phyloP scores from a whole-genome alignment of 2,797 vertebrate genomes.

The Myotis findleyi region DNA sequence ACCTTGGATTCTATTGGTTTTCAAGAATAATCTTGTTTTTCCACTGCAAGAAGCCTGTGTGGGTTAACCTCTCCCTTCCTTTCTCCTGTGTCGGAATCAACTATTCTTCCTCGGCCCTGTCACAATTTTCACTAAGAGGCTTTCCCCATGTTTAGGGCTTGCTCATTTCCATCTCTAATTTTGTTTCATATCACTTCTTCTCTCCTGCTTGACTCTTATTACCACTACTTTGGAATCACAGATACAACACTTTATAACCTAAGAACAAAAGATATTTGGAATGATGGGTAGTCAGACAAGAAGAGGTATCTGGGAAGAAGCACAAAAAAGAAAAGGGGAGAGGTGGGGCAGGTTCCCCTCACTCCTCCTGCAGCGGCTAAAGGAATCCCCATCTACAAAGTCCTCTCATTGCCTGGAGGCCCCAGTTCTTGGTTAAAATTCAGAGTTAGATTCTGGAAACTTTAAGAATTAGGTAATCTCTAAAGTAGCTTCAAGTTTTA shows the following conservation, averaged over 20 bases:
- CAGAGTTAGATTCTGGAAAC: background rate
- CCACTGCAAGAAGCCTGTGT: background rate
- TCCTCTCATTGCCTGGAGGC: background rate
- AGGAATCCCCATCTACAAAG: background rate
- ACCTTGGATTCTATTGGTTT: background rate
- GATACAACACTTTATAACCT: slow-evolving; percentile 63
- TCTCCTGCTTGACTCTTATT: slow-evolving; percentile 28
- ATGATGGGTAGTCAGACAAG: slow-evolving; percentile 14
- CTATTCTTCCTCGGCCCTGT: background rate
- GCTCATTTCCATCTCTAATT: slow-evolving; percentile 36
- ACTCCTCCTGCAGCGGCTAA: background rate
- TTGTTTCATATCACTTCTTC: background rate
- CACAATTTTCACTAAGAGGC: background rate
- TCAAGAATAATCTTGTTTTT: background rate
- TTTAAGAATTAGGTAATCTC: background rate
- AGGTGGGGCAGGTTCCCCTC: background rate
- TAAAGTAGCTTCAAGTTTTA: background rate
- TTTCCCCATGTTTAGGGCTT: background rate
- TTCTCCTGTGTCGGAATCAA: background rate
- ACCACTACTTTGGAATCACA: slow-evolving; percentile 37
- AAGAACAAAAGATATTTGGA: slow-evolving; percentile 35
- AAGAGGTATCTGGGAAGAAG: background rate
- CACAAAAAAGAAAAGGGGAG: background rate
- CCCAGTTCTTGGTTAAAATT: background rate
- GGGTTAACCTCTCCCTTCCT: background rate